These are phyloP conservation scores for Conopomorpha cramerella DNA, from an alignment of 1,140 invertebrate species.

Conservation along the genomic window DNA sequence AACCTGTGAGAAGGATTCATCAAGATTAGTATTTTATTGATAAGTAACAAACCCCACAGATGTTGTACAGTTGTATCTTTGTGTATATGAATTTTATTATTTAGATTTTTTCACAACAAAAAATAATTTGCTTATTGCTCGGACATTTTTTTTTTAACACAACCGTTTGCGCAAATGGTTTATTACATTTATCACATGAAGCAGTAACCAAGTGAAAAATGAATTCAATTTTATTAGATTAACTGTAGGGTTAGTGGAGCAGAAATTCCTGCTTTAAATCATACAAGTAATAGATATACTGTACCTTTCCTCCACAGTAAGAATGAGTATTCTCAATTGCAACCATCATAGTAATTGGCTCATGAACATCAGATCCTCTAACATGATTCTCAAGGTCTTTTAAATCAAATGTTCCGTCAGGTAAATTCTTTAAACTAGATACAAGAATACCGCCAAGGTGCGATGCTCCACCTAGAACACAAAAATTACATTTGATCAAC, in stretches of 20 bases:
- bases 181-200: too few species aligned
- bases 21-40: too few species aligned
- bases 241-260: too few species aligned
- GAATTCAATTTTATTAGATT: too few species aligned
- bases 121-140: too few species aligned
- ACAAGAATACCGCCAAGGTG: constrained; percentile 82
- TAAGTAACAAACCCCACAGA: too few species aligned
- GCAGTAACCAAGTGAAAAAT: too few species aligned
- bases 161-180: too few species aligned
- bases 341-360: constrained; percentile 79
- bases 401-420: constrained; percentile 87
- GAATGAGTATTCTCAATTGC: constrained; percentile 94
- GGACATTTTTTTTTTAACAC: too few species aligned
- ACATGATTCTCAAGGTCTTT: constrained; percentile 70
- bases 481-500: too few species aligned
- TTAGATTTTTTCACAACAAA: not conserved
- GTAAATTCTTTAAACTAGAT: constrained; percentile 71
- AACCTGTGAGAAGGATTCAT: constrained; percentile 51
- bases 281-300: constrained; percentile 1
- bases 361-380: constrained; percentile 72
- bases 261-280: not conserved
- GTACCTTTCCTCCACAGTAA: constrained; percentile 78
- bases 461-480: constrained; percentile 61
- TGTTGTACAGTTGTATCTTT: not conserved
- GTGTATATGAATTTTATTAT: not conserved